phyloP scores from a whole-genome alignment of 2,888 invertebrate genomes.

The Nipponacmea schrenckii region DNA sequence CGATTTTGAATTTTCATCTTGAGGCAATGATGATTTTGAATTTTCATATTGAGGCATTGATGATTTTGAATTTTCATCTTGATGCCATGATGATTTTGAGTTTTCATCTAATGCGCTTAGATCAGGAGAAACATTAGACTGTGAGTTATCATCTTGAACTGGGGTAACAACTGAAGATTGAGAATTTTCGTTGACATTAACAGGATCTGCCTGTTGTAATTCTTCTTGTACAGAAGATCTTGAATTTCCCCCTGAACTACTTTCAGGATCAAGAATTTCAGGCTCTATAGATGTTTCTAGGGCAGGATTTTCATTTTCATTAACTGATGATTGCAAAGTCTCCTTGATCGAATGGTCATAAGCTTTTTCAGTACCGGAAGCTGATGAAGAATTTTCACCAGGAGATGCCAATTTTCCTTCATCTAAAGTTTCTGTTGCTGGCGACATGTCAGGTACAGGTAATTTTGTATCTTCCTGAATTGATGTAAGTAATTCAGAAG shows the following conservation, averaged over 20 bases:
- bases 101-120: not conserved
- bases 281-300: not conserved
- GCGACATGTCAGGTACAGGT: no score
- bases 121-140: not conserved
- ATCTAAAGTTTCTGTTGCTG: conserved; percentile 8
- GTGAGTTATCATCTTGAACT: conserved; percentile 6
- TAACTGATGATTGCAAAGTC: no score
- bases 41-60: not conserved
- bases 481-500: no score
- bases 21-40: not conserved
- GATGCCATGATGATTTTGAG: no score
- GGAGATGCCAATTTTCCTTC: not conserved
- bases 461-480: no score
- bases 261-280: conserved; percentile 5
- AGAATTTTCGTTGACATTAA: not conserved
- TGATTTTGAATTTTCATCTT: not conserved
- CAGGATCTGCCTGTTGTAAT: no score
- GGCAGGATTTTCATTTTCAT: no score
- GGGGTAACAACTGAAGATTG: conserved; percentile 11
- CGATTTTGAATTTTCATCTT: no score
- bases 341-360: conserved; percentile 1
- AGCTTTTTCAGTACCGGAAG: conserved; percentile 4
- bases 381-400: no score
- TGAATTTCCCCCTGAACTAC: conserved; percentile 5
- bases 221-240: no score